Percentiles rank a stretch among this genome's conserved stretches.
Evolutionary conservation across 2,113 vertebrate species (phyloP).

Genomic region (Cyanocitta stelleri): DNA sequence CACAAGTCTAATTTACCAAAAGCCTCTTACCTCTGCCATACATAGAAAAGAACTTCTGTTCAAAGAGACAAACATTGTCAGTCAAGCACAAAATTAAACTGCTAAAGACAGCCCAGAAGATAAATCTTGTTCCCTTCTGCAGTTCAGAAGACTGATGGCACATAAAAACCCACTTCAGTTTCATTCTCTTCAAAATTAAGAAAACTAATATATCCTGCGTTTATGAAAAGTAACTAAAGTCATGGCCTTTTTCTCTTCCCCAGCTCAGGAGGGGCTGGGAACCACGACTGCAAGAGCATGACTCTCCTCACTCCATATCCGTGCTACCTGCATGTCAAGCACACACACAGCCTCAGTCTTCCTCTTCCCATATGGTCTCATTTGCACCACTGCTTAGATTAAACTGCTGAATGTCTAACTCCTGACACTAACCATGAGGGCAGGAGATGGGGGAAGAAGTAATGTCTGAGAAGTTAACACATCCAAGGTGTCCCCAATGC

Average conservation of each 20-base stretch:
- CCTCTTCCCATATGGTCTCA: background rate
- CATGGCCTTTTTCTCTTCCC: background rate
- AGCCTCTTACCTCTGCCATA: background rate
- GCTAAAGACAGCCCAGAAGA: background rate
- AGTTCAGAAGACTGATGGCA: background rate
- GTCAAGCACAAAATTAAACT: constrained; percentile 19
- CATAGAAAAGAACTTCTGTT: background rate
- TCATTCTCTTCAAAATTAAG: background rate
- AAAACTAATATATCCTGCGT: background rate
- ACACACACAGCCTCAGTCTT: background rate
- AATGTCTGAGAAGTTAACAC: background rate
- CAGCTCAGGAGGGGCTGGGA: background rate
- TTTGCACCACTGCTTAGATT: background rate
- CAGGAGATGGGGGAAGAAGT: background rate
- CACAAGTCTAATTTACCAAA: background rate
- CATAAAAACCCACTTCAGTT: background rate
- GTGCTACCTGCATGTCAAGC: background rate
- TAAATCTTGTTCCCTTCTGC: background rate
- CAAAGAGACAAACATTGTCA: background rate
- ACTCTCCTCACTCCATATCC: background rate
- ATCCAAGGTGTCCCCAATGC: background rate
- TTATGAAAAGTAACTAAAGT: background rate
- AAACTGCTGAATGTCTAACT: background rate
- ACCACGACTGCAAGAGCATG: background rate
- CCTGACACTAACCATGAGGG: background rate